These are phyloP conservation scores for Tursiops truncatus DNA, from an alignment of 2,113 vertebrate genomes.

Conservation along the genomic window DNA sequence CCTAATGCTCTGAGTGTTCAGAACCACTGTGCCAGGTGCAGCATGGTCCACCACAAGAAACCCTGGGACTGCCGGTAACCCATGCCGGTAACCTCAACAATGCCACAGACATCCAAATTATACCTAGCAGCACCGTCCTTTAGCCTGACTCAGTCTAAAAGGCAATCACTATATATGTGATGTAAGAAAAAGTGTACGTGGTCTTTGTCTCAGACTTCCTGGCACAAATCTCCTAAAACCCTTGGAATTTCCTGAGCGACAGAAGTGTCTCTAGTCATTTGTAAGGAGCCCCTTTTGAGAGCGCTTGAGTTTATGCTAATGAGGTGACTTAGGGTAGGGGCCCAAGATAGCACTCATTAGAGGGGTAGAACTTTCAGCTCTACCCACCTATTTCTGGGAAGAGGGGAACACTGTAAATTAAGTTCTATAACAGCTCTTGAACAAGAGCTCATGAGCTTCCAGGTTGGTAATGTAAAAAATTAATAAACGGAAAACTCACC, in stretches of 20 bases:
- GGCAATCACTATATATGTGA: background rate
- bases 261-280: background rate
- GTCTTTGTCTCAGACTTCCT: background rate
- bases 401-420: no score
- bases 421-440: background rate
- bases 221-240: background rate
- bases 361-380: background rate
- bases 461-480: background rate
- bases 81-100: background rate
- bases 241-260: background rate
- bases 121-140: background rate
- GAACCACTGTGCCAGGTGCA: background rate
- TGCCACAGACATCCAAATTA: background rate
- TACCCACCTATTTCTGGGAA: background rate
- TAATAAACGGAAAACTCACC: background rate
- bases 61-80: background rate
- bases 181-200: background rate
- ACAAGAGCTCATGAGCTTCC: background rate
- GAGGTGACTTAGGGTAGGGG: background rate
- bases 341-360: background rate
- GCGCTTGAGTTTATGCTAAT: no score
- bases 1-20: background rate
- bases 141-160: background rate
- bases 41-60: background rate
- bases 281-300: background rate